These are phyloP conservation scores for Plutella xylostella DNA, from an alignment of 2,888 invertebrate species.

Conservation along the genomic window DNA sequence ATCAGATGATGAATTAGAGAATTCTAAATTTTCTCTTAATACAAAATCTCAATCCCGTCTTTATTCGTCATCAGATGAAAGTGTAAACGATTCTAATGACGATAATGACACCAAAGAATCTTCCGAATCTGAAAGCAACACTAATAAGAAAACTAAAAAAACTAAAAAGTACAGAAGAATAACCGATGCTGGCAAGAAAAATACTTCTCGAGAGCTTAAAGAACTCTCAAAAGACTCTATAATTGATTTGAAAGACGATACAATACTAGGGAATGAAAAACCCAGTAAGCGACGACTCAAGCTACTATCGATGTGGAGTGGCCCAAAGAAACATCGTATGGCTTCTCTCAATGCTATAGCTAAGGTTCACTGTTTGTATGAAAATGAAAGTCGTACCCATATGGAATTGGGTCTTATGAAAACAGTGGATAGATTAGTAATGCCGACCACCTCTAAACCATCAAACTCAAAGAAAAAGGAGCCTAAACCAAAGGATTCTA, in stretches of 20 bases:
- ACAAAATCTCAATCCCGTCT: constrained; percentile 32
- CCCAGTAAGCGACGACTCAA: constrained; percentile 67
- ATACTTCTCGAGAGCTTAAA: constrained; percentile 52
- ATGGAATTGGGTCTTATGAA: constrained; percentile 71
- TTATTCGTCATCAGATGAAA: constrained; percentile 57
- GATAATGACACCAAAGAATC: constrained; percentile 55
- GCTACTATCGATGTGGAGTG: constrained; percentile 77
- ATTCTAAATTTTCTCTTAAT: constrained; percentile 52
- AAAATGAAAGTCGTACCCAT: constrained; percentile 85
- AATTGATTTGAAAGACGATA: constrained; percentile 51
- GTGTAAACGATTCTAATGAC: constrained; percentile 56
- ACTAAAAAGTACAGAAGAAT: constrained; percentile 51
- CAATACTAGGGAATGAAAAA: constrained; percentile 45
- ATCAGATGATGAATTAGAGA: constrained; percentile 55
- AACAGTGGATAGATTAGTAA: constrained; percentile 51
- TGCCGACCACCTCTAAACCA: constrained; percentile 65
- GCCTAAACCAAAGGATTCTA: constrained; percentile 42
- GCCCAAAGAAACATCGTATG: constrained; percentile 86
- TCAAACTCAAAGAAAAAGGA: constrained; percentile 53
- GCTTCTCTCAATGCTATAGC: constrained; percentile 90
- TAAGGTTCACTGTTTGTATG: constrained; percentile 91
- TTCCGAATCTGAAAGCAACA: constrained; percentile 46
- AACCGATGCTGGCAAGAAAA: constrained; percentile 45
- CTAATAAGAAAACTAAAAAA: constrained; percentile 46
- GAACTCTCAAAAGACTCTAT: constrained; percentile 59